Evolutionary conservation across 2,113 vertebrate species (phyloP), one percentile per base, ranked within the genome.

Genomic region (Shinisaurus crocodilurus): DNA sequence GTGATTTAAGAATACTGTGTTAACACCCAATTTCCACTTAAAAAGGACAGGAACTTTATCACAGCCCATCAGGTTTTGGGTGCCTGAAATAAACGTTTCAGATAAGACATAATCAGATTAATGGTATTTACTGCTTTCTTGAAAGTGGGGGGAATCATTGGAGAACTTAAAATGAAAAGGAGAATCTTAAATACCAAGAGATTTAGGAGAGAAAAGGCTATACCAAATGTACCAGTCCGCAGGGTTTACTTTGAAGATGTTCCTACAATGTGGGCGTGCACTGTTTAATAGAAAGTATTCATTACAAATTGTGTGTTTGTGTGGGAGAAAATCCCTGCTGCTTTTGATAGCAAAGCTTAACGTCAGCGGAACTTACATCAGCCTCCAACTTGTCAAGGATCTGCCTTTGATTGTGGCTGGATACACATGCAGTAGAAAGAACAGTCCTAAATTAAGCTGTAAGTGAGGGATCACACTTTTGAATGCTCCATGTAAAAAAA

Each of bases 81-180:
- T 25, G 25, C 3, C 40, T n/a, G 43, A 5, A 32, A n/a, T 27
- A 60, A 3, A 70, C 3, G 27, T 89, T 65, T 65, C 65, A 50
- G 63, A 57, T 77, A 37, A n/a, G 20, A 67, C 50, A 50, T 9
- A 9, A 10, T 69, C 63, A 40, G 89, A 10, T 43, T 3, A 84
- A 37, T 29, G 72, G 6, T 76, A 85, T 57, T 54, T 65, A 82
- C 3, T 88, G 50, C 57, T 91, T 45, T 91, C 63, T 57, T 87
- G 80, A n/a, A 72, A 72, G 40, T 60, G 29, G 37, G 92, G 74
- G 89, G 89, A 85, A 90, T 34, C 54, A 88, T 76, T 43, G 45
- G 6, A 91, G 67, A 29, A 90, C 80, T 0, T 91, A 86, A 96
- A 95, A 94, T 89, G 69, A 63, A 77, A 95, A 83, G 91, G 91